Percentiles rank a stretch among this genome's conserved stretches.
Conservation (phyloP, 2,113 vertebrate genomes). For the Sciurus niger region DNA sequence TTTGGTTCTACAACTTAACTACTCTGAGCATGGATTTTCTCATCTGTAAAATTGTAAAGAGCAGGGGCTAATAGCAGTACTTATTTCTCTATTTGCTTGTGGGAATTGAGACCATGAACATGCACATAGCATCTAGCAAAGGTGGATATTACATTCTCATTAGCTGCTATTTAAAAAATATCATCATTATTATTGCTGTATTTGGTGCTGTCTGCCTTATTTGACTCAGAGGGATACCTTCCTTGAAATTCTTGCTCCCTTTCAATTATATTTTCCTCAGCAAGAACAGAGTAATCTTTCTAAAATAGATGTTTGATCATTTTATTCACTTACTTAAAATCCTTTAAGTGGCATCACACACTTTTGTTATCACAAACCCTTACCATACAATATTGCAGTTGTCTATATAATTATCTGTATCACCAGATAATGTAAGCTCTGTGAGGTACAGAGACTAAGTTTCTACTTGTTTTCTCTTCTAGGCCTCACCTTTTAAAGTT, state of each 20-base stretch:
- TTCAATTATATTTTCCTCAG: neutral
- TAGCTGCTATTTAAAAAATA: neutral
- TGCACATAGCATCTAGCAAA: neutral
- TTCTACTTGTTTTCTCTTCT: neutral
- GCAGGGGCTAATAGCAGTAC: neutral
- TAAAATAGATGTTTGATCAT: constrained; percentile 13
- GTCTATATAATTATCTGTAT: neutral
- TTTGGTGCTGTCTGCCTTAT: neutral
- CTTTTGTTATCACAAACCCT: neutral
- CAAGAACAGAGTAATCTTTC: neutral
- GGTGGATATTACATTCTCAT: neutral
- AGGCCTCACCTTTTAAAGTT: no score
- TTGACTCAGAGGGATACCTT: neutral
- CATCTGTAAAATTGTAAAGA: neutral
- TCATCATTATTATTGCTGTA: neutral
- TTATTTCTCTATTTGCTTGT: neutral
- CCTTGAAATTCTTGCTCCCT: neutral
- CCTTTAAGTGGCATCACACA: neutral
- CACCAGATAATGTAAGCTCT: neutral
- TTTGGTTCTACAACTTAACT: neutral
- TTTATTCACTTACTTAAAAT: constrained; percentile 12
- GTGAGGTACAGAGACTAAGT: no score
- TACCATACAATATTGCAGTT: neutral
- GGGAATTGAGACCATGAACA: neutral
- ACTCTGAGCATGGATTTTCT: neutral